Base-by-base conservation (phyloP, 1,140 invertebrate species). In the Octopus sinensis region DNA sequence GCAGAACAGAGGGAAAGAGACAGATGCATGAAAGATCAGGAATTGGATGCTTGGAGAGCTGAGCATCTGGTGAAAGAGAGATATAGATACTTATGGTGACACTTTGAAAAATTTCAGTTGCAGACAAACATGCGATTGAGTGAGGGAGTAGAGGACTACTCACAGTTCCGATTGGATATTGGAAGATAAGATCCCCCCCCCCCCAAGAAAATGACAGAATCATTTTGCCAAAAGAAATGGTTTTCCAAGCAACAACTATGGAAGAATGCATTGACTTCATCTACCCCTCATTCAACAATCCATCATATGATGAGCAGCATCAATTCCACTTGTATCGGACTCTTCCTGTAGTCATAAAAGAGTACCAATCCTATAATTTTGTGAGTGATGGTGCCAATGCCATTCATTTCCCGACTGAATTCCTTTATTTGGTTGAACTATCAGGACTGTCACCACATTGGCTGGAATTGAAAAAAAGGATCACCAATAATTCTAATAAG, bases 251-350 rank as follows among this genome's bases (percentile, higher is more conserved):
- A 68, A 68, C 9, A 68, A 68, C 62, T 12, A 68, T 68, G 62
- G 62, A 68, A 68, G 62, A 68, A 12, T 68, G 62, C 1, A 68
- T 68, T 68, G 62, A 68, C n/a, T 68, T 68, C n/a, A 68, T 68
- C 62, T 68, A 68, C n/a, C 62, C 62, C n/a, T 9, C 62, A 68
- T 68, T 68, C 62, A n/a, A 68, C 62, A 68, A 68, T 68, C n/a
- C 62, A 12, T n/a, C 62, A 68, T 68, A 68, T 68, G 62, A 68
- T 68, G 62, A 68, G 62, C 9, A 68, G 62, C 62, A 68, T 68
- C 62, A 68, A 68, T 0, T 68, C 62, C n/a, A 0, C 62, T 12
- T 68, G 62, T 68, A 68, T 68, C 62, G 1, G 62, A 68, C n/a
- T 9, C 62, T 68, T 68, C 62, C 62, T 68, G 62, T 9, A 68